phyloP scores from a whole-genome alignment of 2,888 invertebrate genomes.

The Shargacucullia verbasci region DNA sequence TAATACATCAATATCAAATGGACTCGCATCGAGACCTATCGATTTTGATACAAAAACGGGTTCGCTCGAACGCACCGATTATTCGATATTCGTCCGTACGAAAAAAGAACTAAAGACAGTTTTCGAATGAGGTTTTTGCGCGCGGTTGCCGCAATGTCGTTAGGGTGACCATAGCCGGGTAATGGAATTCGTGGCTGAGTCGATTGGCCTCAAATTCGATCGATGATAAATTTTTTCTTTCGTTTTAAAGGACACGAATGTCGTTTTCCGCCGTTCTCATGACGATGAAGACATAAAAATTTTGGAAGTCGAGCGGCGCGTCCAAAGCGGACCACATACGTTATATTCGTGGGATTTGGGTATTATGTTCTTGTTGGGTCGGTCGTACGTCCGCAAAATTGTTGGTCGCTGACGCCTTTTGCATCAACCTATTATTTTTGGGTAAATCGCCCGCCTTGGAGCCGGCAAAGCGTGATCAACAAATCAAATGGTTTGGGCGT shows the following conservation, averaged over 20 bases:
- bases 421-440: slow-evolving; percentile 83
- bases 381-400: slow-evolving; percentile 80
- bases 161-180: slow-evolving; percentile 77
- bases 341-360: slow-evolving; percentile 78
- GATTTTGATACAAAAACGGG: slow-evolving; percentile 71
- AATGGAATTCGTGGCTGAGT: slow-evolving; percentile 80
- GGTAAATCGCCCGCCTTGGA: slow-evolving; percentile 74
- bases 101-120: slow-evolving; percentile 75
- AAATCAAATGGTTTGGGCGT: slow-evolving; percentile 75
- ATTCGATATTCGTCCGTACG: slow-evolving; percentile 58
- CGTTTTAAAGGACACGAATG: slow-evolving; percentile 67
- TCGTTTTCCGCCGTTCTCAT: slow-evolving; percentile 77
- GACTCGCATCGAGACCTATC: slow-evolving; percentile 55
- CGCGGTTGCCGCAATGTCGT: slow-evolving; percentile 82
- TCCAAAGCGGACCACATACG: slow-evolving; percentile 86
- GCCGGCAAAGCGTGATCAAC: slow-evolving; percentile 81
- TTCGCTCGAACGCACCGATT: slow-evolving; percentile 60
- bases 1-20: slow-evolving; percentile 80
- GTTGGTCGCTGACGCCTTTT: slow-evolving; percentile 86
- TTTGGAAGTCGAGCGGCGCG: slow-evolving; percentile 80
- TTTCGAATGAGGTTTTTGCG: slow-evolving; percentile 80
- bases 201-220: slow-evolving; percentile 72
- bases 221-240: slow-evolving; percentile 69
- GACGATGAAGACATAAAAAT: slow-evolving; percentile 88
- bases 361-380: slow-evolving; percentile 72